Conservation (phyloP, 2,797 vertebrate genomes). For the Synaphobranchus kaupii region DNA sequence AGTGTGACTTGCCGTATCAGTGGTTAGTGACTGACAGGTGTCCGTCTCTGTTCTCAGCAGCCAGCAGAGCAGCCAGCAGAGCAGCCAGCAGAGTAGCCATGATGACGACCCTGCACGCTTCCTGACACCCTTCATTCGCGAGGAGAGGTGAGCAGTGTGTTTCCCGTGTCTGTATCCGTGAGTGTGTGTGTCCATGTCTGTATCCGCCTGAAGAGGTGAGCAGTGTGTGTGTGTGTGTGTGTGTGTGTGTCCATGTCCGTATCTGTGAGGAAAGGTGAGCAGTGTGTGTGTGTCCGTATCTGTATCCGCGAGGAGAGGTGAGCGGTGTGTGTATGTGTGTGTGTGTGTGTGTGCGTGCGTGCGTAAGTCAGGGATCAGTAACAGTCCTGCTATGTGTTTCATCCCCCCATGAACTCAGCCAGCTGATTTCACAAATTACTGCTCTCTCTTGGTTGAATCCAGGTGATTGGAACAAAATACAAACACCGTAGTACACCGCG, state of each 20-base stretch:
- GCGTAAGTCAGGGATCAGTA: too few species aligned
- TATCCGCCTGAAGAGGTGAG: background rate
- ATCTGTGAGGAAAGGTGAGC: too few species aligned
- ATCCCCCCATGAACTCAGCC: too few species aligned
- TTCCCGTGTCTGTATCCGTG: background rate
- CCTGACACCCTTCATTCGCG: conserved; percentile 79
- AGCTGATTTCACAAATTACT: too few species aligned
- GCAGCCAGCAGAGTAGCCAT: conserved; percentile 87
- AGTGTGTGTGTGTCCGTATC: background rate
- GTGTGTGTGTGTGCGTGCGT: conserved; percentile 3
- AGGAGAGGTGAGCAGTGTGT: conserved; percentile 76
- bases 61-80: conserved; percentile 81
- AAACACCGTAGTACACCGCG: too few species aligned
- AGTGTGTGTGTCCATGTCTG: background rate
- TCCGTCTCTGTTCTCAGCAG: conserved; percentile 67
- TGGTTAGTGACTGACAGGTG: conserved; percentile 39
- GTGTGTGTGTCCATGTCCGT: background rate
- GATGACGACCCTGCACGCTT: conserved; percentile 84
- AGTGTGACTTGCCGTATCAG: background rate
- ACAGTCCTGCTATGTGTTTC: too few species aligned
- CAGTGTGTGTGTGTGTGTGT: background rate
- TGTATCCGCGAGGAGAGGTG: too few species aligned
- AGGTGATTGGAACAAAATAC: too few species aligned
- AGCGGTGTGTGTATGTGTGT: background rate
- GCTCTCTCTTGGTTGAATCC: too few species aligned